Conservation (phyloP, 64 coral and sea anemone genomes). For the Dendrophyllia cribrosa region DNA sequence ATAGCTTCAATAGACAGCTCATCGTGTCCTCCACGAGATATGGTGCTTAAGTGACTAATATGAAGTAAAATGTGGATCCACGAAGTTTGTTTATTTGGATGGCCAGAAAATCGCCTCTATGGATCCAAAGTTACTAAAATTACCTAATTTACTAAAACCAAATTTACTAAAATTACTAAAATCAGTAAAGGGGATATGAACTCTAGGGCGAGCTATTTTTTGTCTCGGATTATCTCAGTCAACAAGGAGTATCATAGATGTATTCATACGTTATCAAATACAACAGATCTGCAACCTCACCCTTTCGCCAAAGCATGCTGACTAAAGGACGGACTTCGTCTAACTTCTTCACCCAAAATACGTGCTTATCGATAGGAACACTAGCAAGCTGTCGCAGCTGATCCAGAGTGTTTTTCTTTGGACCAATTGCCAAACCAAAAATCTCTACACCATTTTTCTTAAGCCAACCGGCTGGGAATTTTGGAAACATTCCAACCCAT, state of each 20-base stretch:
- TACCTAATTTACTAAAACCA: too few species aligned
- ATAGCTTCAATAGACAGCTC: too few species aligned
- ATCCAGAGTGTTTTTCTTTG: neutral
- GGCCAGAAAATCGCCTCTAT: too few species aligned
- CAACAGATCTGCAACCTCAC: neutral
- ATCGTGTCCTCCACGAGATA: too few species aligned
- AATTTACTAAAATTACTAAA: too few species aligned
- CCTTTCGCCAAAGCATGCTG: neutral
- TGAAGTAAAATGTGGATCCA: too few species aligned
- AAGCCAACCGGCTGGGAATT: neutral
- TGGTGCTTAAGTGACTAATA: too few species aligned
- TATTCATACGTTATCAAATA: neutral
- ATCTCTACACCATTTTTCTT: neutral
- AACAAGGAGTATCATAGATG: too few species aligned
- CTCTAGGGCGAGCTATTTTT: neutral
- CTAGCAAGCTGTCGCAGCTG: neutral
- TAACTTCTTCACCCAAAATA: neutral
- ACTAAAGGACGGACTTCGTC: neutral
- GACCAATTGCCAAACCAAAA: neutral
- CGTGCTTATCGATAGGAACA: neutral
- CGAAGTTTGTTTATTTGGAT: too few species aligned
- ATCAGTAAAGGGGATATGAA: too few species aligned
- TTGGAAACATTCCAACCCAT: neutral
- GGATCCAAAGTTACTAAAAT: too few species aligned
- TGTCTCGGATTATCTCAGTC: neutral